Evolutionary conservation across 2,113 vertebrate species (phyloP).

Genomic region (Tautogolabrus adspersus): DNA sequence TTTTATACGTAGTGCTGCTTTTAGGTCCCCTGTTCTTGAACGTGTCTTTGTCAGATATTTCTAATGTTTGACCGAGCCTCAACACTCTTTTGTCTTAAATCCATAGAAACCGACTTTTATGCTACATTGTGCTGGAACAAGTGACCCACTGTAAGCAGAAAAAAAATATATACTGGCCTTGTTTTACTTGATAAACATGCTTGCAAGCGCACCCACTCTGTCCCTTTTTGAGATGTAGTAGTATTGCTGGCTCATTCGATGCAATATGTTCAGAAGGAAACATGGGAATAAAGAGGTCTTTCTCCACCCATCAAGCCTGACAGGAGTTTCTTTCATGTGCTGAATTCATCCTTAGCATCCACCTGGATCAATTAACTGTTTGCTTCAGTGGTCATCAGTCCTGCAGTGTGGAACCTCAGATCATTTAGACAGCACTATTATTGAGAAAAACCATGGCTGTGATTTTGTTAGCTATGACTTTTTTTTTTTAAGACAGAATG

Average conservation of each 20-base stretch:
- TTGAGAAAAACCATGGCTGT: slow-evolving; percentile 25
- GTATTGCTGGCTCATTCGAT: slow-evolving; percentile 77
- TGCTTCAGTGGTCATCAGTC: slow-evolving; percentile 80
- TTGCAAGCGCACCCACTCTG: slow-evolving; percentile 33
- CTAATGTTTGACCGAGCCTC: slow-evolving; percentile 15
- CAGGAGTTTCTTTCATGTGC: slow-evolving; percentile 80
- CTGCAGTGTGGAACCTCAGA: slow-evolving; percentile 43
- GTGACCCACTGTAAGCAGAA: slow-evolving; percentile 68
- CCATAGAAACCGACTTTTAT: slow-evolving; percentile 33
- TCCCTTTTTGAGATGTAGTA: slow-evolving; percentile 44
- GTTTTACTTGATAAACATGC: slow-evolving; percentile 58
- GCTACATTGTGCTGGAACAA: slow-evolving; percentile 72
- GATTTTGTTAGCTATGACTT: slow-evolving; percentile 22
- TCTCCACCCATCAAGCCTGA: slow-evolving; percentile 78
- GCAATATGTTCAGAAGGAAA: slow-evolving; percentile 75
- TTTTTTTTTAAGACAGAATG: too few relatives aligned
- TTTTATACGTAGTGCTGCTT: slow-evolving; percentile 24
- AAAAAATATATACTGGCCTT: slow-evolving; percentile 54
- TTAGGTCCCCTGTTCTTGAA: slow-evolving; percentile 6
- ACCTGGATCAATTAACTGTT: slow-evolving; percentile 84
- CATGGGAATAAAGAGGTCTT: slow-evolving; percentile 81
- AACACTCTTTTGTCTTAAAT: background rate
- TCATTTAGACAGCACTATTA: slow-evolving; percentile 55
- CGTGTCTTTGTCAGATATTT: background rate
- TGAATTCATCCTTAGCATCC: slow-evolving; percentile 81